A percentile compares a stretch with the other conserved stretches of the same genome.
Conservation (phyloP, 1,140 invertebrate genomes). For the Drosophila cardini region DNA sequence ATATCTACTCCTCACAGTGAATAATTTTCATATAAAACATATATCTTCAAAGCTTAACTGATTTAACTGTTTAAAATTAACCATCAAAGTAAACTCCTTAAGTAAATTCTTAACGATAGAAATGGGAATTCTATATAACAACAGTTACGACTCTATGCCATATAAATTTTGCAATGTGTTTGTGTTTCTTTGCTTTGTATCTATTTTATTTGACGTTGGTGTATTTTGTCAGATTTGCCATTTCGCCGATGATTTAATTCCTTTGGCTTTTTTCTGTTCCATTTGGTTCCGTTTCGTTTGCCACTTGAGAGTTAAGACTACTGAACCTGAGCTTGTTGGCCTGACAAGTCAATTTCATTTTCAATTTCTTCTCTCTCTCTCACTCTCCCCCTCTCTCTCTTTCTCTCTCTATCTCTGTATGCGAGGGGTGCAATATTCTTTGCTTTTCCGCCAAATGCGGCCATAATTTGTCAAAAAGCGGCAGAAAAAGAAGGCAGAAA, state of each 20-base stretch:
- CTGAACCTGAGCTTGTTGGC: slow-evolving; percentile 68
- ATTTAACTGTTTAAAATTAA: no score
- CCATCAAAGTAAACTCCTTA: no score
- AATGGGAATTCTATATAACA: background rate
- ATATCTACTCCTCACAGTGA: no score
- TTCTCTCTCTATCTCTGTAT: no score
- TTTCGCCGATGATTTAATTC: slow-evolving; percentile 25
- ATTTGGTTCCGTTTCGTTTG: background rate
- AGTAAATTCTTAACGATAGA: background rate
- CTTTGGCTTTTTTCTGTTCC: background rate
- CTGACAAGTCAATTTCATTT: slow-evolving; percentile 77
- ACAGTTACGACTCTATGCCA: background rate
- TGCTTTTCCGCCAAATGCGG: slow-evolving; percentile 47
- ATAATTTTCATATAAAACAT: no score
- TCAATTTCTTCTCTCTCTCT: no score
- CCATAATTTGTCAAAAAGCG: slow-evolving; percentile 80
- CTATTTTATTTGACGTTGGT: background rate
- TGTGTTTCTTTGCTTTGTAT: background rate
- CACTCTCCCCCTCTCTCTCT: no score
- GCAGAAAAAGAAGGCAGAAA: slow-evolving; percentile 10
- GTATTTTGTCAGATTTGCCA: background rate
- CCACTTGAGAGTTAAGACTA: slow-evolving; percentile 46
- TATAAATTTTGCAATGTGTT: background rate
- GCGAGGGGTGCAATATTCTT: slow-evolving; percentile 1
- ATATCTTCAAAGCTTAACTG: no score